Base-by-base conservation (phyloP, 1,140 invertebrate genomes). In the Drosophila eugracilis region DNA sequence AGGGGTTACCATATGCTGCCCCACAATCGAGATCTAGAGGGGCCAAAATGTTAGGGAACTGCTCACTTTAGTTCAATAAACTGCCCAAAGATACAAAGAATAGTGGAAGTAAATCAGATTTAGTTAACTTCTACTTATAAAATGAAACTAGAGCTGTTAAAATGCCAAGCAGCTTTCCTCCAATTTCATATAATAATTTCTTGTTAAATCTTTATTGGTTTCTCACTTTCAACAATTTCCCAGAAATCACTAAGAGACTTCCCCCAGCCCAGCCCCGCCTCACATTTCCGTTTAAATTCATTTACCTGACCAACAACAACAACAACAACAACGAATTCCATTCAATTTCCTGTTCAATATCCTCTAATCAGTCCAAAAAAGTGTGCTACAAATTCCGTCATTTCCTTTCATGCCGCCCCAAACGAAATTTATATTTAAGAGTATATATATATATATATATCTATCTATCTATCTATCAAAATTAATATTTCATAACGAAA, bases 281-380 rank as follows among this genome's bases (percentile, higher is more conserved):
- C 4, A 4, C 1, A 10, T 10, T 19, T 19, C 39, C 28, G 1
- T 50, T 9, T 30, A 45, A 60, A 44, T 63, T 21, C 26, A 60
- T 24, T 44, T 55, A 14, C 39, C 28, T 60, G 26, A 22, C 39
- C 54, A 26, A 19, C 30, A 24, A 17, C 14, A 0, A 9, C 12
- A n/a, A n/a, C n/a, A n/a, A n/a, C 6, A 30, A 12, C 24, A 10
- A 14, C 12, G 5, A 32, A 24, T 60, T 12, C 39, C 41, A 47
- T 30, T 66, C 49, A 67, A 67, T 67, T 67, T 67, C 63, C 63
- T 32, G 21, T 53, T 28, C 47, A 44, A 67, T 53, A 67, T 67
- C 60, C 63, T 53, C 45, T 66, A 66, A 50, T 66, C 60, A 66
- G 26, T 5, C 34, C n/a, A 10, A 9, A 41, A 65, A 66, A 50